These are phyloP conservation scores for Origma solitaria DNA, from an alignment of 2,113 vertebrate species.

Conservation along the genomic window DNA sequence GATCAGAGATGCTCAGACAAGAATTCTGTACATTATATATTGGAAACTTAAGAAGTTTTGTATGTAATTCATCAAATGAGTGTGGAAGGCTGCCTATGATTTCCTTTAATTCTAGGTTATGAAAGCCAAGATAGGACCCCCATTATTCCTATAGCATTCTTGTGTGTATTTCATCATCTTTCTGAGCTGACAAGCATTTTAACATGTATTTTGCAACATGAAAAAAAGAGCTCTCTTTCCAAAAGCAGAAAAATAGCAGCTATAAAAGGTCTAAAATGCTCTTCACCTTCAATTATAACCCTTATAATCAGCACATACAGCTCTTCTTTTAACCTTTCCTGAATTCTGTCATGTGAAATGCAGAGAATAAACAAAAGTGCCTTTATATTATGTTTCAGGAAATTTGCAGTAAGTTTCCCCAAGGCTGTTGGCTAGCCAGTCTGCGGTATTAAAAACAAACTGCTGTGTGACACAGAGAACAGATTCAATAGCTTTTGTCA, in stretches of 20 bases:
- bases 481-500: not conserved
- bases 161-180: not conserved
- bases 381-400: constrained; percentile 30
- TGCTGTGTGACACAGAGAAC: not conserved
- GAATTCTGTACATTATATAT: not conserved
- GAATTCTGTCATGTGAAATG: not conserved
- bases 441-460: not conserved
- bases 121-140: not conserved
- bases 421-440: constrained; percentile 1
- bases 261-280: not conserved
- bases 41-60: not conserved
- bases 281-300: not conserved
- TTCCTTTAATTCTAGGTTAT: not conserved
- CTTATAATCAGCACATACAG: not conserved
- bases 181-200: not conserved
- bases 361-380: not conserved
- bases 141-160: not conserved
- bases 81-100: not conserved
- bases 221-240: not conserved
- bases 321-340: not conserved
- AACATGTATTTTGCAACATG: not conserved
- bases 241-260: not conserved
- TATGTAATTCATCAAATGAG: not conserved
- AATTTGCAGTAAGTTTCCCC: not conserved
- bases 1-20: not conserved